Evolutionary conservation across 2,113 vertebrate species (phyloP).

Genomic region (Rhinoptilus africanus): DNA sequence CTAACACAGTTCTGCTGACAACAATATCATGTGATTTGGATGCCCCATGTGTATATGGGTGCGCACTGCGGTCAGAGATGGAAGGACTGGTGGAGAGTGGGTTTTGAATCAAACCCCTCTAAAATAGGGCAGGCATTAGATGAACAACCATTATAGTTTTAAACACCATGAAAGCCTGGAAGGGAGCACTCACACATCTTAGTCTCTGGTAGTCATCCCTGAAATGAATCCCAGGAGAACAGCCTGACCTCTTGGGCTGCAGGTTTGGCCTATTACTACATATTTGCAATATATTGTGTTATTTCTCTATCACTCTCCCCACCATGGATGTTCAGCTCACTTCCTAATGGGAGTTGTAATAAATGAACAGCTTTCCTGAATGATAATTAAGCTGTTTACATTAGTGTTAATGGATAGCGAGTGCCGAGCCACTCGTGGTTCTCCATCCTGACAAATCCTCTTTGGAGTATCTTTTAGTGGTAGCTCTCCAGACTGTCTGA

Average conservation of each 20-base stretch:
- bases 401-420: neutral
- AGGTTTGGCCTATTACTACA: neutral
- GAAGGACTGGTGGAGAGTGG: neutral
- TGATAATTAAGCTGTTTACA: neutral
- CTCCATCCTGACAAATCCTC: neutral
- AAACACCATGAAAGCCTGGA: neutral
- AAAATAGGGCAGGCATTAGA: neutral
- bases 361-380: neutral
- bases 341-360: neutral
- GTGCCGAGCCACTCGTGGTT: neutral
- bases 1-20: neutral
- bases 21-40: neutral
- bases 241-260: neutral
- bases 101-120: neutral
- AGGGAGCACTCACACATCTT: neutral
- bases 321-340: neutral
- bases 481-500: neutral
- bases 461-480: neutral
- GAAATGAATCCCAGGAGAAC: neutral
- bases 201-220: neutral
- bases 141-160: neutral
- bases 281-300: neutral
- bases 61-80: neutral
- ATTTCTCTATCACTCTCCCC: neutral
- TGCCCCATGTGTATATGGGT: fast-evolving